Percentiles rank a stretch among this genome's conserved stretches.
phyloP scores from a whole-genome alignment of 2,888 invertebrate genomes.

The Argyresthia goedartella region DNA sequence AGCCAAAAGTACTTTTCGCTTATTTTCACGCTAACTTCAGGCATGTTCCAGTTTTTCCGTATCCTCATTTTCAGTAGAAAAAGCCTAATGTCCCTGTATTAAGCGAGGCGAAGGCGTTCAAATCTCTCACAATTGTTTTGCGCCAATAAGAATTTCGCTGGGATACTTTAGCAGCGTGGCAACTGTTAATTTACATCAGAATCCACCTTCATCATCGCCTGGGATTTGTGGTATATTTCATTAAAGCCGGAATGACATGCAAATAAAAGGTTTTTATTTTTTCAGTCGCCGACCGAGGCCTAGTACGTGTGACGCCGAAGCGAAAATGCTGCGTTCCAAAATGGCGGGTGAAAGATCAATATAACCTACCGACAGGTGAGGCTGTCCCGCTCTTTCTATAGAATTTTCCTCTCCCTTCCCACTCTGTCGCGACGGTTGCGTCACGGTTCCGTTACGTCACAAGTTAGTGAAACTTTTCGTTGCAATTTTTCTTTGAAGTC shows the following conservation, averaged over 20 bases:
- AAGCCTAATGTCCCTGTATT: too few species aligned
- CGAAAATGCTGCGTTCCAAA: constrained; percentile 63
- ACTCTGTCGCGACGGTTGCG: constrained; percentile 36
- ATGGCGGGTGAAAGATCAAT: constrained; percentile 72
- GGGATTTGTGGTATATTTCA: constrained; percentile 52
- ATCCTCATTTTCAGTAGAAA: too few species aligned
- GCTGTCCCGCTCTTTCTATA: constrained; percentile 32
- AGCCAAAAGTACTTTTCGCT: too few species aligned
- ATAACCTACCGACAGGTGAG: constrained; percentile 62
- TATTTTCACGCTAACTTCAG: too few species aligned
- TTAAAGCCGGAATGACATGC: constrained; percentile 59
- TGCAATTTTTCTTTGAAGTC: constrained; percentile 39
- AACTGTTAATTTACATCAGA: constrained; percentile 54
- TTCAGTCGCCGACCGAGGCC: constrained; percentile 26
- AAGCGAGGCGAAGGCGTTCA: too few species aligned
- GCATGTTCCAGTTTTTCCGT: too few species aligned
- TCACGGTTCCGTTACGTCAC: constrained; percentile 58
- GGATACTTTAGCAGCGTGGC: constrained; percentile 24
- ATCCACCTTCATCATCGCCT: constrained; percentile 28
- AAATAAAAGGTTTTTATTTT: constrained; percentile 53
- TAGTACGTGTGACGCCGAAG: constrained; percentile 58
- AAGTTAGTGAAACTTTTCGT: constrained; percentile 42
- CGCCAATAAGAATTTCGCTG: neutral
- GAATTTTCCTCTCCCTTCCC: constrained; percentile 23
- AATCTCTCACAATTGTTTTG: too few species aligned